Percentiles rank a stretch among this genome's conserved stretches.
Evolutionary conservation across 2,888 invertebrate genomes (phyloP).

Genomic region (Cheilosia scutellata): DNA sequence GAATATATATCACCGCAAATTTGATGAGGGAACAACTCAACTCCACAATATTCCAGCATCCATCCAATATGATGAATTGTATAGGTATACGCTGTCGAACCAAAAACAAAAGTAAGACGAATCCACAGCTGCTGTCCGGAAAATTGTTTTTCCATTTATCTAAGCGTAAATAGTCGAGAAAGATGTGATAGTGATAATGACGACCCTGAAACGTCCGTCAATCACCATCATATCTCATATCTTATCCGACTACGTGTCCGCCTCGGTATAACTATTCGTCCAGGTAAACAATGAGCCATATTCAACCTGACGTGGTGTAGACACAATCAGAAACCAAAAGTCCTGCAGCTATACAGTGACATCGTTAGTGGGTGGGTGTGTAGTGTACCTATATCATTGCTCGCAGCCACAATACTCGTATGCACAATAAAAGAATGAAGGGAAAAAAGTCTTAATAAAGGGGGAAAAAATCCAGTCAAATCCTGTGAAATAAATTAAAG

Average conservation of each 20-base stretch:
- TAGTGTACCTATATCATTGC: constrained; percentile 39
- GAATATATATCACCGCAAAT: constrained; percentile 56
- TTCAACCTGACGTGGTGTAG: constrained; percentile 43
- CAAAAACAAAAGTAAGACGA: constrained; percentile 11
- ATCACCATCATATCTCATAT: constrained; percentile 3
- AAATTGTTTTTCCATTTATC: constrained; percentile 51
- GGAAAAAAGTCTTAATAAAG: constrained; percentile 16
- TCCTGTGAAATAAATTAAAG: constrained; percentile 73
- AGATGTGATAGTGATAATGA: constrained; percentile 35
- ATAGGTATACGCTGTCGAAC: background rate
- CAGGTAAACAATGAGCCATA: constrained; percentile 49
- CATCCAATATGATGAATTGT: constrained; percentile 54
- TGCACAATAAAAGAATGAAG: constrained; percentile 42
- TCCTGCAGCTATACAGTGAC: constrained; percentile 26
- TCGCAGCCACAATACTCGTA: constrained; percentile 29
- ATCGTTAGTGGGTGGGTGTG: constrained; percentile 1
- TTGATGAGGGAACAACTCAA: constrained; percentile 36
- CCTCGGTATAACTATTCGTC: constrained; percentile 14
- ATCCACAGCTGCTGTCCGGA: constrained; percentile 32
- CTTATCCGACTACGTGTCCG: constrained; percentile 1
- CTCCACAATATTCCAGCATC: constrained; percentile 50
- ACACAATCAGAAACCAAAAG: constrained; percentile 59
- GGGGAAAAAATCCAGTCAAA: constrained; percentile 41
- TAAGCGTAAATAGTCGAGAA: constrained; percentile 42
- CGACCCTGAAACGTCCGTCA: constrained; percentile 22